Percentiles rank a stretch among this genome's conserved stretches.
Evolutionary conservation across 2,888 invertebrate species (phyloP).

Genomic region (Xylota segnis): DNA sequence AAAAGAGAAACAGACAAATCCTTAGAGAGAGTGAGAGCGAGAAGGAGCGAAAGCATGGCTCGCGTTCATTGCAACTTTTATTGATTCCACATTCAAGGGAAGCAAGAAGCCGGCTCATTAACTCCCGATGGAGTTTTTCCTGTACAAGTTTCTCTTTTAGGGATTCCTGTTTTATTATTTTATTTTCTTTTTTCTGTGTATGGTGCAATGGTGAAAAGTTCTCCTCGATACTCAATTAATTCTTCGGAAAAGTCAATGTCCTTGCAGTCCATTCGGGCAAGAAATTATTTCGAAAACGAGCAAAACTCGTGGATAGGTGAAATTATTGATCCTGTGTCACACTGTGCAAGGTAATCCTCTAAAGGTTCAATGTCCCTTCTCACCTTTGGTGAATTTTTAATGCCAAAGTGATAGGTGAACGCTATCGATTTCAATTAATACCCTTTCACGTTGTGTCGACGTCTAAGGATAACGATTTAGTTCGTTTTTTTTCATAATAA

Average conservation of each 20-base stretch:
- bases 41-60: not conserved
- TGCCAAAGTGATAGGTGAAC: conserved; percentile 31
- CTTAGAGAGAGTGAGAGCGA: conserved; percentile 1
- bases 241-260: conserved; percentile 70
- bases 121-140: conserved; percentile 60
- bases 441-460: not conserved
- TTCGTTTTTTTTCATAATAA: conserved; percentile 42
- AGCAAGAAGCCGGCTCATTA: conserved; percentile 69
- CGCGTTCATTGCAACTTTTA: conserved; percentile 49
- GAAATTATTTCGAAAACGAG: conserved; percentile 54
- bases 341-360: conserved; percentile 36
- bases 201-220: conserved; percentile 39
- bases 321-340: conserved; percentile 44
- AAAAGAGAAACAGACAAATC: not conserved
- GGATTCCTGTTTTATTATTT: not conserved
- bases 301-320: conserved; percentile 43
- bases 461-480: conserved; percentile 30
- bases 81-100: conserved; percentile 68
- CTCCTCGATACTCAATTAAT: conserved; percentile 60
- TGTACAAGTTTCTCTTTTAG: conserved; percentile 22
- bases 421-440: conserved; percentile 58
- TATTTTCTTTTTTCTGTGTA: not conserved
- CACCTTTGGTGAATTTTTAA: conserved; percentile 38
- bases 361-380: conserved; percentile 33
- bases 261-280: conserved; percentile 65